Conservation (phyloP, 2,113 vertebrate species). For the Etheostoma cragini region DNA sequence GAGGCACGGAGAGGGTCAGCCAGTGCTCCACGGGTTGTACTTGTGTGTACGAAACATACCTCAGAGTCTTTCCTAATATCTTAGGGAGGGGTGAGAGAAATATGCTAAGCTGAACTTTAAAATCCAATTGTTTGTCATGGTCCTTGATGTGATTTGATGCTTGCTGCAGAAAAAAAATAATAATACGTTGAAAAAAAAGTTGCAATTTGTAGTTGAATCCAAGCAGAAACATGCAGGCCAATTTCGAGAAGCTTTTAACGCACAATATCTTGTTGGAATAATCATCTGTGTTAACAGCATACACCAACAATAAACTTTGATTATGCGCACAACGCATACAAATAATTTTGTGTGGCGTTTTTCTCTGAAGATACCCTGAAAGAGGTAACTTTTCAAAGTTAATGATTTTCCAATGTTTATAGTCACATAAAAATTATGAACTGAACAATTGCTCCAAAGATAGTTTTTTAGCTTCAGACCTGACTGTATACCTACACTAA, state of each 20-base stretch:
- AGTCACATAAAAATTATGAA: no score
- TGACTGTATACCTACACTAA: no score
- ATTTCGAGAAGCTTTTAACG: background rate
- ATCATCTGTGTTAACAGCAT: background rate
- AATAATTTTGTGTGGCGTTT: background rate
- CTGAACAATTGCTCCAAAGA: no score
- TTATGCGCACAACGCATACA: background rate
- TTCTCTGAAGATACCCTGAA: background rate
- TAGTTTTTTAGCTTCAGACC: no score
- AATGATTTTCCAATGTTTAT: no score
- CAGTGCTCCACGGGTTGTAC: background rate
- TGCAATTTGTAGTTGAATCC: no score
- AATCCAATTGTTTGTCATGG: background rate
- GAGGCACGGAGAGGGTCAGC: background rate
- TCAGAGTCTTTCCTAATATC: no score
- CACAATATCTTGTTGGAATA: background rate
- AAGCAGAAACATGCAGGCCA: background rate
- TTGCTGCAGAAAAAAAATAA: no score
- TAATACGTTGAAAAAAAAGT: no score
- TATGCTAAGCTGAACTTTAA: background rate
- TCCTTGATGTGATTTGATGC: no score
- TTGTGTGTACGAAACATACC: no score
- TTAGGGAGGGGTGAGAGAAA: background rate
- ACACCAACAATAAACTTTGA: background rate
- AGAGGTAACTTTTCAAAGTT: background rate